These are phyloP conservation scores for Silvanus unidentatus DNA, from an alignment of 2,888 invertebrate species.

Conservation along the genomic window DNA sequence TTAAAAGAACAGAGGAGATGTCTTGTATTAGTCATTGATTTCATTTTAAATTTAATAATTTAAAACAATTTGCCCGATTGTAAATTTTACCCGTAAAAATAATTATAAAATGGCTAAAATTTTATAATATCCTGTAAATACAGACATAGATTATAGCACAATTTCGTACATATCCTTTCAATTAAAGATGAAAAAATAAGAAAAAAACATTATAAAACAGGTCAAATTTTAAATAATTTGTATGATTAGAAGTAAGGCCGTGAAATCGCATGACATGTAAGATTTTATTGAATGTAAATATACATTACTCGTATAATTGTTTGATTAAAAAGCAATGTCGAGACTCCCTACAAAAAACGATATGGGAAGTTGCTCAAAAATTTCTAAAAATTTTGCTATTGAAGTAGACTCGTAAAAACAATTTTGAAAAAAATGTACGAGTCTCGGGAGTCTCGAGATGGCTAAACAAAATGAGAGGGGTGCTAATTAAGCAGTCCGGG, in stretches of 20 bases:
- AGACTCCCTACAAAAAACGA: constrained; percentile 24
- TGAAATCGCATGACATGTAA: no score
- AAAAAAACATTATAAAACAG: no score
- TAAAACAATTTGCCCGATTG: not conserved
- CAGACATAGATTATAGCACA: not conserved
- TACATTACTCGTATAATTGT: constrained; percentile 11
- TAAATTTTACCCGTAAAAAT: not conserved
- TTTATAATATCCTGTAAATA: constrained; percentile 4
- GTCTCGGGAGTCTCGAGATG: constrained; percentile 21
- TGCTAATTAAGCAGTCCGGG: constrained; percentile 8
- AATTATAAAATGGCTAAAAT: no score
- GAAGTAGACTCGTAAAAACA: constrained; percentile 15
- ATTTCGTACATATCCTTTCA: constrained; percentile 6
- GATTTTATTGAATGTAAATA: not conserved
- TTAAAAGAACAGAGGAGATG: no score
- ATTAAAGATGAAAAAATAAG: not conserved
- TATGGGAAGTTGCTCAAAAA: constrained; percentile 41
- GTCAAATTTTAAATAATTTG: no score
- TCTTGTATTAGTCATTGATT: no score
- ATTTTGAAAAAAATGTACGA: constrained; percentile 8
- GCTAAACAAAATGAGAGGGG: constrained; percentile 9
- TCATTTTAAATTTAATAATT: no score
- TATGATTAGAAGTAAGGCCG: no score
- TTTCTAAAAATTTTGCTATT: constrained; percentile 14
- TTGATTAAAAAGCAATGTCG: constrained; percentile 18